Evolutionary conservation across 2,888 invertebrate species (phyloP).

Genomic region (Invenusta paracnida): DNA sequence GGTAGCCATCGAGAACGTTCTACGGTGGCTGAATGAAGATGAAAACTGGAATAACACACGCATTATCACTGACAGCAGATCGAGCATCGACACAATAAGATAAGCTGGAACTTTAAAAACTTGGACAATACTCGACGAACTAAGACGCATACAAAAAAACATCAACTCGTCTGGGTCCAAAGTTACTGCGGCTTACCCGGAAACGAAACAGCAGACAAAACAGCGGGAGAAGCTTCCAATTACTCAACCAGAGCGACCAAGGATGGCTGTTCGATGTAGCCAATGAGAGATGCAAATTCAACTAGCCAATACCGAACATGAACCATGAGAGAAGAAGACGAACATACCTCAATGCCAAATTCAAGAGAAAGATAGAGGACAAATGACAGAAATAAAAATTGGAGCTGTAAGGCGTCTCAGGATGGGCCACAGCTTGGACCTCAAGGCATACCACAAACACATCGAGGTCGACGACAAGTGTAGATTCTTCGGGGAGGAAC

Average conservation of each 20-base stretch:
- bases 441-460: too few species aligned
- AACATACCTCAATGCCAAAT: neutral
- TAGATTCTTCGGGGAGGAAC: neutral
- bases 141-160: neutral
- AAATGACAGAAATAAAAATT: neutral
- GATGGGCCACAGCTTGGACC: neutral
- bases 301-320: neutral
- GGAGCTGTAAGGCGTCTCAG: neutral
- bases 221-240: neutral
- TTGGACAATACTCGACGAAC: neutral
- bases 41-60: slow-evolving; percentile 10
- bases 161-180: neutral
- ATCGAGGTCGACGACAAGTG: neutral
- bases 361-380: neutral
- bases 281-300: neutral
- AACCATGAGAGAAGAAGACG: neutral
- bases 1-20: neutral
- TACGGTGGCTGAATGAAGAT: neutral
- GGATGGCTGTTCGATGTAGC: neutral
- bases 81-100: neutral
- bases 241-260: neutral
- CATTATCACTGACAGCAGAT: neutral
- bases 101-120: neutral
- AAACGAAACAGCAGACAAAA: neutral
- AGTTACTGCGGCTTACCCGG: neutral